Conservation (phyloP, 2,888 invertebrate genomes). For the Troides helena region DNA sequence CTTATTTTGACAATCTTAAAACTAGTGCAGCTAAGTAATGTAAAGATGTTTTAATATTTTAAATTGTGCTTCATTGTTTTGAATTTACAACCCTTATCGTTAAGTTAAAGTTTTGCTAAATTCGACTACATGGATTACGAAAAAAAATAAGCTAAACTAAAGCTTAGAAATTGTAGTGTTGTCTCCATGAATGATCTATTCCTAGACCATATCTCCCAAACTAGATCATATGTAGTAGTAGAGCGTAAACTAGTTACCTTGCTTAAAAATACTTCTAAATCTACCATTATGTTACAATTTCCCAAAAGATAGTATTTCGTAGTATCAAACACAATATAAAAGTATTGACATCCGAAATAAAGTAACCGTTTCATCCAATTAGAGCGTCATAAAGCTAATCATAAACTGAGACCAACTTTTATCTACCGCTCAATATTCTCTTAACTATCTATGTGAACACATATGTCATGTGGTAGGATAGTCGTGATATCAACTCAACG, state of each 20-base stretch:
- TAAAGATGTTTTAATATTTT: too few species aligned
- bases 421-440: conserved; percentile 14
- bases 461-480: conserved; percentile 35
- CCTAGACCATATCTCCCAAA: not conserved
- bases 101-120: too few species aligned
- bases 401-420: conserved; percentile 48
- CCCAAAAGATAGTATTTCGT: conserved; percentile 23
- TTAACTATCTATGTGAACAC: conserved; percentile 25
- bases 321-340: conserved; percentile 34
- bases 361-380: conserved; percentile 66
- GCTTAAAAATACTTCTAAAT: not conserved
- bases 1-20: too few species aligned
- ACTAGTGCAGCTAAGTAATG: too few species aligned
- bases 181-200: not conserved
- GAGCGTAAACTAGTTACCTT: not conserved
- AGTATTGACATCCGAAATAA: conserved; percentile 57
- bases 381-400: conserved; percentile 57
- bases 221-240: not conserved
- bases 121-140: too few species aligned
- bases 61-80: too few species aligned
- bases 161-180: too few species aligned
- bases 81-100: too few species aligned
- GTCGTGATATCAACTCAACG: conserved; percentile 11
- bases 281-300: not conserved
- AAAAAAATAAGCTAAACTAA: too few species aligned